Conservation (phyloP, 2,113 vertebrate species). For the Phainopepla nitens region DNA sequence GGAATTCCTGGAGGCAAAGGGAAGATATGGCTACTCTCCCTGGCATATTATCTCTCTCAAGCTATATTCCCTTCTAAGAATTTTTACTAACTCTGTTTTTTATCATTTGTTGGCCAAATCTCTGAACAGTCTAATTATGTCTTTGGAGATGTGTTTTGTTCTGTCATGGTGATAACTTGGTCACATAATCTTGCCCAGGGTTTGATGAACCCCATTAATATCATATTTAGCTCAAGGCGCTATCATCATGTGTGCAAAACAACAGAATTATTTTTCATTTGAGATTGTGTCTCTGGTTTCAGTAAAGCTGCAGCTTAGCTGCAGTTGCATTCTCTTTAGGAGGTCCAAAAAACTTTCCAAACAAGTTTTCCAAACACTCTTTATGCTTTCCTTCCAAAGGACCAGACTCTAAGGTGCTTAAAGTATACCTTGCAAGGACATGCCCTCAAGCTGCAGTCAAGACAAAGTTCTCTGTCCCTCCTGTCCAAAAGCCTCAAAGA, state of each 20-base stretch:
- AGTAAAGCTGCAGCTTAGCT: neutral
- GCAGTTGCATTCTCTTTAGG: neutral
- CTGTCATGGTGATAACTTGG: neutral
- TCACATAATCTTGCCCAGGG: neutral
- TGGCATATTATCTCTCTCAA: neutral
- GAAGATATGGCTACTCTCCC: neutral
- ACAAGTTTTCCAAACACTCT: neutral
- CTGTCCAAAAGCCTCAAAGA: neutral
- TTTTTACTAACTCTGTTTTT: neutral
- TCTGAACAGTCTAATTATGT: neutral
- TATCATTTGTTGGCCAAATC: neutral
- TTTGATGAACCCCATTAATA: neutral
- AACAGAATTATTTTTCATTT: neutral
- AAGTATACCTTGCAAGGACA: neutral
- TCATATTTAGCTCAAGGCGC: neutral
- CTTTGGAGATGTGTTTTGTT: neutral
- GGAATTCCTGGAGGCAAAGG: neutral
- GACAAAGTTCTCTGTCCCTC: neutral
- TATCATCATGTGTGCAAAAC: neutral
- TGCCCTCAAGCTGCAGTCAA: neutral
- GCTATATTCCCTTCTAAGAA: neutral
- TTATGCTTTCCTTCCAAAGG: neutral
- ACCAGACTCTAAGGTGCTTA: neutral
- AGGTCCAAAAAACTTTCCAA: neutral
- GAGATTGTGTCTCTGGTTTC: neutral